Percentiles rank a stretch among this genome's conserved stretches.
Evolutionary conservation across 2,888 invertebrate genomes (phyloP).

Genomic region (Drosophila peninsularis): DNA sequence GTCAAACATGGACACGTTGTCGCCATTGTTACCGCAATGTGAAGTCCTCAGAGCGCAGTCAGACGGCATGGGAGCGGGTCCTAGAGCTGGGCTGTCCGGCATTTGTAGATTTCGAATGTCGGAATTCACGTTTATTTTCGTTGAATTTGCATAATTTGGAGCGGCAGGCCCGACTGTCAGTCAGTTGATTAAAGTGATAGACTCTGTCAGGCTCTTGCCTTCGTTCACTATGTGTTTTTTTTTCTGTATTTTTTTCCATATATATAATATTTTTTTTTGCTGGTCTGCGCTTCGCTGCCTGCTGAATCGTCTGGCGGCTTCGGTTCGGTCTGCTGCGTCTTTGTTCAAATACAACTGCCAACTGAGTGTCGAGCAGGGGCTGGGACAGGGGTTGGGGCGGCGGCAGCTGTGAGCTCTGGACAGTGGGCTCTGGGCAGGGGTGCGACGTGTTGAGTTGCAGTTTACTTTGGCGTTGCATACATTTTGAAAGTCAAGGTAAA

Average conservation of each 20-base stretch:
- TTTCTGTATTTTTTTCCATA: neutral
- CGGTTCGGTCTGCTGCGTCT: conserved; percentile 60
- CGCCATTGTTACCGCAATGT: conserved; percentile 52
- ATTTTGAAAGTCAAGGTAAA: conserved; percentile 77
- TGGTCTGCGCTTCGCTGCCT: conserved; percentile 29
- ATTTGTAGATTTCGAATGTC: conserved; percentile 64
- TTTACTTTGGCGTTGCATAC: conserved; percentile 69
- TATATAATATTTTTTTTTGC: conserved; percentile 9
- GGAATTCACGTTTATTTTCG: conserved; percentile 73
- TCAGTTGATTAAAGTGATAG: conserved; percentile 78
- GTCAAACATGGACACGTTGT: conserved; percentile 69
- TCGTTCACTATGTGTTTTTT: conserved; percentile 11
- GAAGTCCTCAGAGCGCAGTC: conserved; percentile 35
- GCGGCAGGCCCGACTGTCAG: conserved; percentile 45
- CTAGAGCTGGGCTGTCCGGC: conserved; percentile 29
- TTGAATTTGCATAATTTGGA: conserved; percentile 75
- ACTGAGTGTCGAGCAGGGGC: neutral
- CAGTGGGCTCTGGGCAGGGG: neutral
- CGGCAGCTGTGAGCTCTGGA: neutral
- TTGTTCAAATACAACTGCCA: conserved; percentile 59
- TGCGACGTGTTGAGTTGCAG: conserved; percentile 65
- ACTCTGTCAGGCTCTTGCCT: conserved; percentile 50
- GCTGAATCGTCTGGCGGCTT: conserved; percentile 58
- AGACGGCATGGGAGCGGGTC: neutral
- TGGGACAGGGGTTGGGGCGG: neutral